Evolutionary conservation across 2,888 invertebrate genomes (phyloP).

Genomic region (Brassicogethes aeneus): DNA sequence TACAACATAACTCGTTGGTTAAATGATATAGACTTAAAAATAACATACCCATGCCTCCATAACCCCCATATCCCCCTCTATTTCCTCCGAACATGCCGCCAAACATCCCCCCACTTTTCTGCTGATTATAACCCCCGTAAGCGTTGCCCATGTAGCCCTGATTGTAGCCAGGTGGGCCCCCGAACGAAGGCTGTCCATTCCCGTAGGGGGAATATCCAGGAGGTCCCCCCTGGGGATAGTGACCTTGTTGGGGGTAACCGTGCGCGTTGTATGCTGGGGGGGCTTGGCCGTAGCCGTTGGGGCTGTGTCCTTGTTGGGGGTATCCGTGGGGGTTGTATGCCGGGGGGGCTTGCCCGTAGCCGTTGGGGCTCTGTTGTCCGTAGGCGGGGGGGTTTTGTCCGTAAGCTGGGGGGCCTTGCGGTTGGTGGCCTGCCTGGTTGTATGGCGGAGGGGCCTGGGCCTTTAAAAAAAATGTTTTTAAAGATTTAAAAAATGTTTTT

Average conservation of each 20-base stretch:
- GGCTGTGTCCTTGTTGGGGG: background rate
- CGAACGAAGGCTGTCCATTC: conserved; percentile 3
- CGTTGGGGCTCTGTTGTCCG: conserved; percentile 3
- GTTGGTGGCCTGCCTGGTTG: background rate
- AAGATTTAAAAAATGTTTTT: too few species aligned
- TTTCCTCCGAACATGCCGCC: conserved; percentile 8
- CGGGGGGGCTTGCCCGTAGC: background rate
- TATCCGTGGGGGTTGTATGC: conserved; percentile 6
- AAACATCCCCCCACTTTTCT: conserved; percentile 4
- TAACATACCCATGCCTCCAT: conserved; percentile 6
- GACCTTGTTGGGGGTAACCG: conserved; percentile 12
- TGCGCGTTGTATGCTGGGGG: conserved; percentile 5
- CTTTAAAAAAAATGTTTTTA: too few species aligned
- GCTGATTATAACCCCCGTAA: conserved; percentile 5
- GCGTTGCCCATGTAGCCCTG: conserved; percentile 5
- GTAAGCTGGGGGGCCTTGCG: background rate
- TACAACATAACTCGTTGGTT: too few species aligned
- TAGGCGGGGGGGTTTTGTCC: conserved; percentile 4
- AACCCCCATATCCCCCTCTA: conserved; percentile 12
- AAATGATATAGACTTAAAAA: conserved; percentile 1
- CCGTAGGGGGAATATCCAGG: background rate
- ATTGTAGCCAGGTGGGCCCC: conserved; percentile 15
- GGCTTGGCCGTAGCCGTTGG: conserved; percentile 4
- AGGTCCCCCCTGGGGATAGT: too few species aligned
- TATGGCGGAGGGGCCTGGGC: conserved; percentile 2